Conservation (phyloP, 2,888 invertebrate species). For the Parthenolecanium corni region DNA sequence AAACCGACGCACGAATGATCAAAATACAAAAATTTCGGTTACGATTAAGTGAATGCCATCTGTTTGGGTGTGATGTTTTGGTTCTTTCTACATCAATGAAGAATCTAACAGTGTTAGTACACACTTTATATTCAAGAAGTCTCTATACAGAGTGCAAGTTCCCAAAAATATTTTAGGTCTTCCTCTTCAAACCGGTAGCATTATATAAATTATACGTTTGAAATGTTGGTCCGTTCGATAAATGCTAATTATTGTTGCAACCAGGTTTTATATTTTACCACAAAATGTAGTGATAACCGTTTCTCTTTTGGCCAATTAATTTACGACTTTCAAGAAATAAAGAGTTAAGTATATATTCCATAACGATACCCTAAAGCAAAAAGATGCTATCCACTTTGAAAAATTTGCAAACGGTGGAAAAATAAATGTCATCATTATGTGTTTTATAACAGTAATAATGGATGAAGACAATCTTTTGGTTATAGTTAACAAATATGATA, state of each 20-base stretch:
- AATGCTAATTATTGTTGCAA: conserved; percentile 10
- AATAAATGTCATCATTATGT: too few relatives aligned
- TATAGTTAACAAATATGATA: too few relatives aligned
- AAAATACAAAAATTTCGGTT: conserved; percentile 20
- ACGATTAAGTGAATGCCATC: conserved; percentile 22
- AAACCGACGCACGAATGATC: too few relatives aligned
- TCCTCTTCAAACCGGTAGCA: conserved; percentile 16
- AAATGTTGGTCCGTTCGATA: neutral
- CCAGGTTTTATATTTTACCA: conserved; percentile 1
- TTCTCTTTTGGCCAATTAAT: too few relatives aligned
- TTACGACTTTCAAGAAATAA: too few relatives aligned
- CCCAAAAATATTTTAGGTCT: neutral
- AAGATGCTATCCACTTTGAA: too few relatives aligned
- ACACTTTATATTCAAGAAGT: too few relatives aligned
- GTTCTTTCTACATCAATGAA: neutral
- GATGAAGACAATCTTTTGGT: too few relatives aligned
- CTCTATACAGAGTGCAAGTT: neutral
- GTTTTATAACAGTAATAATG: too few relatives aligned
- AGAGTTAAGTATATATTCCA: too few relatives aligned
- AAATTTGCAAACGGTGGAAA: too few relatives aligned
- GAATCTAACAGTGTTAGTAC: conserved; percentile 5
- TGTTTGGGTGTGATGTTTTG: conserved; percentile 2
- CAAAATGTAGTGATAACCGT: neutral
- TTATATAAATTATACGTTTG: conserved; percentile 22
- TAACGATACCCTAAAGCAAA: too few relatives aligned